Base-by-base conservation (phyloP, 2,113 vertebrate species). In the Rhabdomys dilectus region DNA sequence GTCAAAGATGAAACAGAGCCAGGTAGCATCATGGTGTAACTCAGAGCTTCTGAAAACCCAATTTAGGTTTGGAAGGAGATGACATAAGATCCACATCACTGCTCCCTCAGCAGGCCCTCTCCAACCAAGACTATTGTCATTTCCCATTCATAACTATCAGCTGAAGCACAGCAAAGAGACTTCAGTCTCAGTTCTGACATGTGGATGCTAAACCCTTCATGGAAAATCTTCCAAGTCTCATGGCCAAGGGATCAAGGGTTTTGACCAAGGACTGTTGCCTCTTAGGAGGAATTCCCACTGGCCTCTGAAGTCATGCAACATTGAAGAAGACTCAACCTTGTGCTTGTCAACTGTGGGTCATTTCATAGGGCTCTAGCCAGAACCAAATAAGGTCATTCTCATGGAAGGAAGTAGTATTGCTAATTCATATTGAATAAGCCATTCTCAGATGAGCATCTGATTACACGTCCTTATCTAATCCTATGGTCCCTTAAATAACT, bases 71-170 rank as follows among this genome's bases (percentile, higher is more conserved):
- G 36, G 26, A 88, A 85, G 70, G 48, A 29, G 64, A 21, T 1
- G 1, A 45, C 7, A 10, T 2, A 11, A 34, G 31, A 21, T 22
- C 58, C 34, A 13, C 5, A 4, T 9, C 0, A 9, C 24, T 4
- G 13, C 21, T n/a, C 48, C 19, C 45, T 58, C 60, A 12, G 17
- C 15, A 13, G 5, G 36, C 13, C 31, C 31, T 29, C 45, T 9
- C 17, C 24, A 16, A 62, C 53, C 42, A 51, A 64, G 56, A 39
- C 56, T 39, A 36, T 0, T 64, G n/a, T 39, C 62, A 76, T 22
- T 77, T 60, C 62, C 77, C 31, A 78, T 39, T 62, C 48, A 53
- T 3, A 1, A 8, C 16, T 62, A 29, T 81, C 70, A 36, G 16
- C 1, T 22, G 22, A 15, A 70, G n/a, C 64, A 12, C 21, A 42